Evolutionary conservation across 2,113 vertebrate genomes (phyloP).

Genomic region (Halichoerus grypus): DNA sequence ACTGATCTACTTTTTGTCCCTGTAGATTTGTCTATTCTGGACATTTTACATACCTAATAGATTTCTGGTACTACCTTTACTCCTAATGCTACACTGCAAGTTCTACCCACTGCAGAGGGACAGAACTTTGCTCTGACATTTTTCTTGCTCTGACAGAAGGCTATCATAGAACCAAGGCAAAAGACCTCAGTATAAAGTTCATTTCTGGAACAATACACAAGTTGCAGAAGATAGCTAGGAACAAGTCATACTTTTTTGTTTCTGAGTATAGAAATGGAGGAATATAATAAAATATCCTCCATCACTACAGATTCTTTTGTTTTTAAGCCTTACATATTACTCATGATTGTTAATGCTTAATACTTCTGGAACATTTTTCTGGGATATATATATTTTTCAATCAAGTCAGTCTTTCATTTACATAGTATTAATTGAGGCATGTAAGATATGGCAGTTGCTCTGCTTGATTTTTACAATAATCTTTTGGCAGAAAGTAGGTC

Average conservation of each 20-base stretch:
- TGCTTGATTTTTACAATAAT: neutral
- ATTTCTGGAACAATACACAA: slow-evolving; percentile 4
- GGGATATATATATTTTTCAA: neutral
- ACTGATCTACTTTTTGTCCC: neutral
- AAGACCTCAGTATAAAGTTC: neutral
- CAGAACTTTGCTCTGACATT: neutral
- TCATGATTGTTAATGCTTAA: neutral
- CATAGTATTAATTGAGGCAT: neutral
- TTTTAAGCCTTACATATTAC: neutral
- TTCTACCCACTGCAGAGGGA: neutral
- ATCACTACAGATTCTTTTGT: neutral
- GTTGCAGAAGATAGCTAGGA: neutral
- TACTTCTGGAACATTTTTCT: neutral
- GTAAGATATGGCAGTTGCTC: neutral
- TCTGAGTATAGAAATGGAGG: neutral
- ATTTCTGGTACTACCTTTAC: neutral
- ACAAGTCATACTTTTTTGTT: neutral
- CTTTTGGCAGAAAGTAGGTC: neutral
- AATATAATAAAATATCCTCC: neutral
- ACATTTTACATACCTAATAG: neutral
- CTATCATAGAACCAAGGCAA: neutral
- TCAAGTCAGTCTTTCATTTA: neutral
- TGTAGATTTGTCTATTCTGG: neutral
- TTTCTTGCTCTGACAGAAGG: neutral
- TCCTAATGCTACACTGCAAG: neutral